Conservation (phyloP, 1,140 invertebrate species). For the Archivesica marissinica region DNA sequence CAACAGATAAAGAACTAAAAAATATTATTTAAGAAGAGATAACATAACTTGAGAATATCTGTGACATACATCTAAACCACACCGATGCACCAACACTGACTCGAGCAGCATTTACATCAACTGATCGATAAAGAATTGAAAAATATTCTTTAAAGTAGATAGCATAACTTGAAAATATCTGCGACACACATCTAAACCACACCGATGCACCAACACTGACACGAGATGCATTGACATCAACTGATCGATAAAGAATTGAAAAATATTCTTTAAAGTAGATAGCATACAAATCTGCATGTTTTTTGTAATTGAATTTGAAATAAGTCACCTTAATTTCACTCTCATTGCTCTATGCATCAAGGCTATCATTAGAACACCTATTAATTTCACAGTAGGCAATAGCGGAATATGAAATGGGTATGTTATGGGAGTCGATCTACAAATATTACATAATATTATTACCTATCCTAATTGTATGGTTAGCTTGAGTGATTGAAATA, state of each 20-base stretch:
- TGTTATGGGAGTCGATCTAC: slow-evolving; percentile 24
- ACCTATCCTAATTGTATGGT: slow-evolving; percentile 22
- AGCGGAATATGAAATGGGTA: background rate
- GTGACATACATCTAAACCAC: too few relatives aligned
- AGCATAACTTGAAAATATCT: too few relatives aligned
- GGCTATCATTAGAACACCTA: background rate
- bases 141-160: too few relatives aligned
- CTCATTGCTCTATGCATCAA: background rate
- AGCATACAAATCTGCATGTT: background rate
- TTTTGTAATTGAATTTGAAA: background rate
- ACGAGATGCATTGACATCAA: too few relatives aligned
- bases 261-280: background rate
- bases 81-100: too few relatives aligned
- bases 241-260: background rate
- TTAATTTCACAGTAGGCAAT: slow-evolving; percentile 48
- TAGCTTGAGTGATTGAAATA: slow-evolving; percentile 35
- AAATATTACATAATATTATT: slow-evolving; percentile 49
- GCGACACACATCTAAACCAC: too few relatives aligned
- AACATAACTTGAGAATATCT: too few relatives aligned
- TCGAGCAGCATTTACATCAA: too few relatives aligned
- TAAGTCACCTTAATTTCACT: background rate
- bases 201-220: too few relatives aligned
- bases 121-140: too few relatives aligned
- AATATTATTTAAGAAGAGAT: too few relatives aligned
- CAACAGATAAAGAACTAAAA: too few relatives aligned